Conservation (phyloP, 2,888 invertebrate species). For the Idaea straminata region DNA sequence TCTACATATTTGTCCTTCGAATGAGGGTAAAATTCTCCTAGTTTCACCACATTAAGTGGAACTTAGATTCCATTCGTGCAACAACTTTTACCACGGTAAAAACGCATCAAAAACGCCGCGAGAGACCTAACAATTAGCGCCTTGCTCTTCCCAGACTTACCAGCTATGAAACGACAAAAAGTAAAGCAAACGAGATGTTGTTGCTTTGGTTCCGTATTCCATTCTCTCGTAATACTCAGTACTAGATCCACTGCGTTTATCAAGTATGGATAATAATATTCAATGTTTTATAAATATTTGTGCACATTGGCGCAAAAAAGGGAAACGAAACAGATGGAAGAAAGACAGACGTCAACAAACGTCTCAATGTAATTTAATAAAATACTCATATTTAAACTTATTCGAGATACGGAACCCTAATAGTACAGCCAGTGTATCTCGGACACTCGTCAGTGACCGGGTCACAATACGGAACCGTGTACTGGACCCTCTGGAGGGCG, state of each 20-base stretch:
- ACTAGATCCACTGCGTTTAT: neutral
- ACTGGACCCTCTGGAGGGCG: neutral
- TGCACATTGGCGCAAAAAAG: too few species aligned
- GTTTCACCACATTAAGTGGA: conserved; percentile 18
- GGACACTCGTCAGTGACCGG: conserved; percentile 29
- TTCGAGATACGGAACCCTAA: neutral
- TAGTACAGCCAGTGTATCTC: conserved; percentile 1
- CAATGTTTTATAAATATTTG: too few species aligned
- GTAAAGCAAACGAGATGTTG: conserved; percentile 11
- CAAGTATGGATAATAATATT: too few species aligned
- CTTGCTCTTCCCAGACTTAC: conserved; percentile 45
- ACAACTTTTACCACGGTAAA: conserved; percentile 30
- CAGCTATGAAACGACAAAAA: conserved; percentile 32
- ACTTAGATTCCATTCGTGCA: conserved; percentile 33
- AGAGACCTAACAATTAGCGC: conserved; percentile 52
- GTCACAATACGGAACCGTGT: conserved; percentile 63
- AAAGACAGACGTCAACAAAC: too few species aligned
- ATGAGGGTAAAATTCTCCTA: conserved; percentile 2
- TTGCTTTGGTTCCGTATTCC: conserved; percentile 26
- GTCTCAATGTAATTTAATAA: neutral
- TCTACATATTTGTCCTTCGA: neutral
- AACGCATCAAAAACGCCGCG: conserved; percentile 56
- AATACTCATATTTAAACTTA: neutral
- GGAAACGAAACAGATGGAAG: too few species aligned
- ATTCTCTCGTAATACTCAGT: neutral